Evolutionary conservation across 2,113 vertebrate species (phyloP).

Genomic region (Ellobius talpinus): DNA sequence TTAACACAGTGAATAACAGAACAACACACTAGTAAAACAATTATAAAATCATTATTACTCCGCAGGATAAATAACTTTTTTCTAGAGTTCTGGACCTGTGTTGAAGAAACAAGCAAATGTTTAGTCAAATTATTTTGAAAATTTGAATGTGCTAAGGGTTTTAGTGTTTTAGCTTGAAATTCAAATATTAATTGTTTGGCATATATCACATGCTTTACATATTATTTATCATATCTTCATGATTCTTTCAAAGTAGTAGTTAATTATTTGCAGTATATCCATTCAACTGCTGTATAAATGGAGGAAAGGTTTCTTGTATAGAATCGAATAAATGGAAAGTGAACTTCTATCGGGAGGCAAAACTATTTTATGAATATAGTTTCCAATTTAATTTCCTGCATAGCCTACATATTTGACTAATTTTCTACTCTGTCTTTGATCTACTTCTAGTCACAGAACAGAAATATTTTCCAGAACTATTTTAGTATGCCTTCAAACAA

Average conservation of each 20-base stretch:
- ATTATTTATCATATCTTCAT: background rate
- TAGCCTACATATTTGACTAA: background rate
- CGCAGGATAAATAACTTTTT: background rate
- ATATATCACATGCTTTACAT: background rate
- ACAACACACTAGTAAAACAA: background rate
- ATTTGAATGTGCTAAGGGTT: background rate
- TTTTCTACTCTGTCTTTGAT: background rate
- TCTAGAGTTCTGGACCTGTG: background rate
- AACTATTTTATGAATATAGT: background rate
- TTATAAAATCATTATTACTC: background rate
- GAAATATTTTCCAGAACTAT: background rate
- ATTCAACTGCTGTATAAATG: background rate
- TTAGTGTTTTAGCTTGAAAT: background rate
- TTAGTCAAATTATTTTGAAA: background rate
- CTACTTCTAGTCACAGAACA: background rate
- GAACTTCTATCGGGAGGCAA: background rate
- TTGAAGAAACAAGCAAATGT: constrained; percentile 4
- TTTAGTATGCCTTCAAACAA: background rate
- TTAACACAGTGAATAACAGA: background rate
- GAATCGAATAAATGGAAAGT: background rate
- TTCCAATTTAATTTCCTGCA: background rate
- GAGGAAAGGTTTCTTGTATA: background rate
- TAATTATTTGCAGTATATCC: background rate
- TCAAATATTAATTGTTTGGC: background rate
- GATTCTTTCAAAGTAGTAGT: background rate